Conservation (phyloP, 92 coral and sea anemone genomes). For the Epizoanthus illoricatus region DNA sequence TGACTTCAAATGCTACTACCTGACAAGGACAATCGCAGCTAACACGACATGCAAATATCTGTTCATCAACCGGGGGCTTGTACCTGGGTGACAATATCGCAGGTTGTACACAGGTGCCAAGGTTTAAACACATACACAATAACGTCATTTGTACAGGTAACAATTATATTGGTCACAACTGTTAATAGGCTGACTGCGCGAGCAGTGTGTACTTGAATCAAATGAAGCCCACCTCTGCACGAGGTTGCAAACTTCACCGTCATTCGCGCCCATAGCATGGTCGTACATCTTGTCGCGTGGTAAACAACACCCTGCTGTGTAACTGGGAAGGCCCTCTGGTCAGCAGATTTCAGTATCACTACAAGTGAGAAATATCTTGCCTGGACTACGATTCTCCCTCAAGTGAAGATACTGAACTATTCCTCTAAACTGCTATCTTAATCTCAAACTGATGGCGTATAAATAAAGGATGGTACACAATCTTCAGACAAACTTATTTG, state of each 20-base stretch:
- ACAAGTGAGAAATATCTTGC: neutral
- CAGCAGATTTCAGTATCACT: constrained; percentile 1
- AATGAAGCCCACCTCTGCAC: constrained; percentile 19
- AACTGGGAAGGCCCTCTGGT: constrained; percentile 2
- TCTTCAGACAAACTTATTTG: too few relatives aligned
- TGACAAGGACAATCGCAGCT: too few relatives aligned
- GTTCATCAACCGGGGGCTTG: neutral
- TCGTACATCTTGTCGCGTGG: constrained; percentile 30
- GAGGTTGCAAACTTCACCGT: constrained; percentile 39
- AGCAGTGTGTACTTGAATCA: constrained; percentile 23
- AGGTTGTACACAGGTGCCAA: neutral
- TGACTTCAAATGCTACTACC: neutral
- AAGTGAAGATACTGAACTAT: neutral
- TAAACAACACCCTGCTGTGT: constrained; percentile 29
- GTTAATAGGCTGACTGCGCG: neutral
- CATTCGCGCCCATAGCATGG: constrained; percentile 2
- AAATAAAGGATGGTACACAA: too few relatives aligned
- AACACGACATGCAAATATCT: neutral
- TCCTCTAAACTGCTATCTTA: too few relatives aligned
- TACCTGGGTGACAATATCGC: neutral
- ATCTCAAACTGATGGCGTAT: too few relatives aligned
- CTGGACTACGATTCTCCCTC: too few relatives aligned
- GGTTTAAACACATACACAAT: neutral
- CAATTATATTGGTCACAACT: too few relatives aligned
- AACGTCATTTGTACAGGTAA: too few relatives aligned